Evolutionary conservation across 2,797 vertebrate genomes (phyloP), one percentile per base, ranked within the genome.

Genomic region (Sandelia bainsii): DNA sequence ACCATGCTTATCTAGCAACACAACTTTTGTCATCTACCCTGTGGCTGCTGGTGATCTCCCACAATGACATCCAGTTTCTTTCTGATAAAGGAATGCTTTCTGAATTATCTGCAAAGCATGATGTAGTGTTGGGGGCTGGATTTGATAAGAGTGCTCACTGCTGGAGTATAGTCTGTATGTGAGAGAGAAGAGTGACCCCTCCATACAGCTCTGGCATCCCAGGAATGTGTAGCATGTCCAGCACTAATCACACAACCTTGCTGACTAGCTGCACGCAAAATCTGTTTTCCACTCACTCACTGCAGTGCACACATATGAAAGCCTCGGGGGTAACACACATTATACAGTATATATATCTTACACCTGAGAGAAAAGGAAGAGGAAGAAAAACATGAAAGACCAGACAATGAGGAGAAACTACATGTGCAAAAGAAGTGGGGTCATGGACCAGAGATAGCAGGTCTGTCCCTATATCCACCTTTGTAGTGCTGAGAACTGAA

Each of bases 161-260:
- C 29, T 46, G 19, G 52, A 16, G 62, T 56, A 50, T 48, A 23
- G 14, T 62, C 32, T 65, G 40, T 53, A 32, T 42, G 64, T n/a
- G 68, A 42, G 64, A 49, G 57, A 59, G 71, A 63, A 68, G 27
- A 76, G 44, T 69, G 78, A 88, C 73, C 87, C 71, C 69, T 78
- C 44, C 44, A 52, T 67, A 51, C 56, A 52, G 71, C 79, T 80
- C 61, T 80, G 90, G 92, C 81, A 94, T 93, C 72, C 82, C 78
- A 93, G 82, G 94, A 94, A 95, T 94, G 93, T 88, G 62, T 77
- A 73, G 52, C 82, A 85, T 86, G 58, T 82, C 89, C 85, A 77
- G 86, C 85, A 88, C 80, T 75, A 82, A 87, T 79, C 71, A 13
- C 87, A 80, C 84, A 88, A 86, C 87, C 80, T 58, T 82, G 77